These are phyloP conservation scores for Antigone vipio DNA, from an alignment of 2,113 vertebrate species.

Conservation along the genomic window DNA sequence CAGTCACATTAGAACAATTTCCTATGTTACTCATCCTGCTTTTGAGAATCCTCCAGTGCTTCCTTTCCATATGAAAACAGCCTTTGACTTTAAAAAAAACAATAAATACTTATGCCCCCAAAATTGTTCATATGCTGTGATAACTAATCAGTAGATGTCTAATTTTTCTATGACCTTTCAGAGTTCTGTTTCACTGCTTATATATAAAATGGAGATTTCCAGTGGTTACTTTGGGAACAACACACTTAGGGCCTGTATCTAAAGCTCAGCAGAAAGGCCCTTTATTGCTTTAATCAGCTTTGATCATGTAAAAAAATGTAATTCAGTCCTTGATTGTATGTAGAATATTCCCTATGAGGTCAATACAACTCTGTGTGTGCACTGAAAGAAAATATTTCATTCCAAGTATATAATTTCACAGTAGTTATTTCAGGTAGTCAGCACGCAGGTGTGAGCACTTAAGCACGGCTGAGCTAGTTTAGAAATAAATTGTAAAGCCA, in stretches of 20 bases:
- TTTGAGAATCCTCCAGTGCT: conserved; percentile 15
- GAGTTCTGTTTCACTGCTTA: neutral
- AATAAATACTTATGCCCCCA: neutral
- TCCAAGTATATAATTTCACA: conserved; percentile 1
- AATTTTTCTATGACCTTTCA: neutral
- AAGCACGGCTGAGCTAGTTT: neutral
- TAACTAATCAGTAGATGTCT: conserved; percentile 3
- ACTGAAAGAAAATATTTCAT: neutral
- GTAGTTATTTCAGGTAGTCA: neutral
- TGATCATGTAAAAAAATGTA: neutral
- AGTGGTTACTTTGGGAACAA: neutral
- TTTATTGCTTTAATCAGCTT: conserved; percentile 15
- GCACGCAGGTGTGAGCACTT: neutral
- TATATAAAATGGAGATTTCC: neutral
- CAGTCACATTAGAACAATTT: neutral
- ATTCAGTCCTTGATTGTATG: neutral
- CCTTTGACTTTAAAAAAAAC: neutral
- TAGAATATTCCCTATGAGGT: neutral
- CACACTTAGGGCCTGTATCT: neutral
- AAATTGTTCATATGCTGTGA: conserved; percentile 16
- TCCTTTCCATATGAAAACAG: conserved; percentile 18
- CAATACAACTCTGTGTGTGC: neutral
- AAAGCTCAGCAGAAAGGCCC: neutral
- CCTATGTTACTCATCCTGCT: neutral
- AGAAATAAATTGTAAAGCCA: neutral